Conservation (phyloP, 2,888 invertebrate species). For the Magallana nippona region DNA sequence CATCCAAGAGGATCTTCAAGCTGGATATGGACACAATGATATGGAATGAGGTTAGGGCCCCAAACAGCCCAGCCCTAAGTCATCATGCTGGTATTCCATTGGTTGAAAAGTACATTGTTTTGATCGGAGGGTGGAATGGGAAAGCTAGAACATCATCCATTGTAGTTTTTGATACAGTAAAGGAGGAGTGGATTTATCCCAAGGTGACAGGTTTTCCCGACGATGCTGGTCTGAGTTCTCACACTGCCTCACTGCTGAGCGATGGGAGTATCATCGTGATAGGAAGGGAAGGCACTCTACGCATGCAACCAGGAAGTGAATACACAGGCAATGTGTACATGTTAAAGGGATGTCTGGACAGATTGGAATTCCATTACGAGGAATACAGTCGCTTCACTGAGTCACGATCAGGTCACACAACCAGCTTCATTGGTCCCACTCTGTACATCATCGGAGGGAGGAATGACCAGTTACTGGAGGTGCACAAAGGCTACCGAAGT, state of each 20-base stretch:
- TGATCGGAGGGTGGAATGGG: constrained; percentile 79
- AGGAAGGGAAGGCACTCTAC: constrained; percentile 76
- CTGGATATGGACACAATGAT: constrained; percentile 57
- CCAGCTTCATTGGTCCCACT: constrained; percentile 65
- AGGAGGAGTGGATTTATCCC: constrained; percentile 65
- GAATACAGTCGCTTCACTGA: constrained; percentile 64
- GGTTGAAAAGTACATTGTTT: constrained; percentile 69
- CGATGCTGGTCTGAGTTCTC: constrained; percentile 76
- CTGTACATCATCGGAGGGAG: constrained; percentile 77
- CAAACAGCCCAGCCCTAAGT: constrained; percentile 72
- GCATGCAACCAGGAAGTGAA: constrained; percentile 66
- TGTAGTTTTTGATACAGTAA: constrained; percentile 67
- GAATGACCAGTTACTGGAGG: constrained; percentile 73
- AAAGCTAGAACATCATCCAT: constrained; percentile 66
- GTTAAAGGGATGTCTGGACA: constrained; percentile 68
- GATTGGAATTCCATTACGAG: constrained; percentile 67
- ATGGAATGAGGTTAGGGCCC: constrained; percentile 55
- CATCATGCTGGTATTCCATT: constrained; percentile 73
- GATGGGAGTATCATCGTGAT: constrained; percentile 72
- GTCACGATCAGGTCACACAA: constrained; percentile 78
- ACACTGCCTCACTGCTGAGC: constrained; percentile 69
- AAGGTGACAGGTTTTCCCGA: constrained; percentile 70
- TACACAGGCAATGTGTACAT: constrained; percentile 75
- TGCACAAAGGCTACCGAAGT: constrained; percentile 59
- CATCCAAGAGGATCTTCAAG: constrained; percentile 65